Conservation (phyloP, 1,140 invertebrate species). For the Thalassaphorura encarpata region DNA sequence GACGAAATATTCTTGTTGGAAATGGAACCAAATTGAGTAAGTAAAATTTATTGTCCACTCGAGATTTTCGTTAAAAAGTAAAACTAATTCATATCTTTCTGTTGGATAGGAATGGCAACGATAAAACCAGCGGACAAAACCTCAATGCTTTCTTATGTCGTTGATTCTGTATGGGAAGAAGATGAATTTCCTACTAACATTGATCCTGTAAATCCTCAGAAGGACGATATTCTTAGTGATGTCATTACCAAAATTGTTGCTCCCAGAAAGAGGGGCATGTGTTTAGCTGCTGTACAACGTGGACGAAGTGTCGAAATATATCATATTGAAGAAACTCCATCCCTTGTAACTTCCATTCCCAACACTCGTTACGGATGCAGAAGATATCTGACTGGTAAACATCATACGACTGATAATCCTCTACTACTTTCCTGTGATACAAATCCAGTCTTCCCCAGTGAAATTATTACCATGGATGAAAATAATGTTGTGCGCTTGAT, state of each 20-base stretch:
- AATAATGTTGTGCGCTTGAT: constrained; percentile 9
- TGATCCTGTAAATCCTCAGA: background rate
- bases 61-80: constrained; percentile 1
- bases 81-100: constrained; percentile 1
- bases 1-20: constrained; percentile 14
- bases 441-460: constrained; percentile 7
- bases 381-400: background rate
- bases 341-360: constrained; percentile 14
- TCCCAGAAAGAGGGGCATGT: background rate
- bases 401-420: constrained; percentile 1
- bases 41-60: background rate
- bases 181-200: constrained; percentile 5
- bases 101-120: constrained; percentile 12
- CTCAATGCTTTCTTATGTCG: constrained; percentile 14
- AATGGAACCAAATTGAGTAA: constrained; percentile 23
- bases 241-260: constrained; percentile 19
- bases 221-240: constrained; percentile 8
- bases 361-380: constrained; percentile 7
- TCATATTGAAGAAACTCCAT: background rate
- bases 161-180: constrained; percentile 25
- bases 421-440: constrained; percentile 13
- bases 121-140: background rate
- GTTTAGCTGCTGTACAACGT: constrained; percentile 15
- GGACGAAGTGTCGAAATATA: constrained; percentile 28
- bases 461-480: constrained; percentile 22